These are phyloP conservation scores for Theocolax elegans DNA, from an alignment of 1,140 invertebrate genomes.

Conservation along the genomic window DNA sequence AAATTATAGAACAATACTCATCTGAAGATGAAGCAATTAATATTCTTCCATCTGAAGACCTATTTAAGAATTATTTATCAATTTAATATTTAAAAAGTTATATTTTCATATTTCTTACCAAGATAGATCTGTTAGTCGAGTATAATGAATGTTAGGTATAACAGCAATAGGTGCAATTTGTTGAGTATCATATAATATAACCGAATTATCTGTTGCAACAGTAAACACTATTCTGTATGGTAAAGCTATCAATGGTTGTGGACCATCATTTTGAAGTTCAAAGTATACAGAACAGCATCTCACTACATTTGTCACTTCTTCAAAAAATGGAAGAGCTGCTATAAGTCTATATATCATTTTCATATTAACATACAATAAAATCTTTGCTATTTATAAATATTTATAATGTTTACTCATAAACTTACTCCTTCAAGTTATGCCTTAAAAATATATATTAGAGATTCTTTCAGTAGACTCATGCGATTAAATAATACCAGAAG, in stretches of 20 bases:
- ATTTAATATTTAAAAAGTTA: too few species aligned
- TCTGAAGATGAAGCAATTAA: slow-evolving; percentile 93
- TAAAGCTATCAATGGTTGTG: slow-evolving; percentile 69
- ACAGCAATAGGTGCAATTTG: slow-evolving; percentile 85
- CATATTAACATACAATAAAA: background rate
- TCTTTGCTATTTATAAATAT: too few species aligned
- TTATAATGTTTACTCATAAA: slow-evolving; percentile 42
- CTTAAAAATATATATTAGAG: slow-evolving; percentile 83
- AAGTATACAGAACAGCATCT: slow-evolving; percentile 85
- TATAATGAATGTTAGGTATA: slow-evolving; percentile 93
- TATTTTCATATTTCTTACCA: slow-evolving; percentile 74
- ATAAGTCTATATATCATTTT: slow-evolving; percentile 73
- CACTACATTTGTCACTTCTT: slow-evolving; percentile 82
- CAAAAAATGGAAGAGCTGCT: slow-evolving; percentile 81
- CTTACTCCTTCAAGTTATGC: slow-evolving; percentile 78
- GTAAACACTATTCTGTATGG: slow-evolving; percentile 91
- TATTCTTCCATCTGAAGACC: slow-evolving; percentile 84
- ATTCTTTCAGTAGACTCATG: slow-evolving; percentile 71
- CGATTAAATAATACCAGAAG: slow-evolving; percentile 80
- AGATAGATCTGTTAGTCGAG: slow-evolving; percentile 88
- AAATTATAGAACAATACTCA: slow-evolving; percentile 93
- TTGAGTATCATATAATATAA: slow-evolving; percentile 93
- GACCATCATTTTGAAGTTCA: slow-evolving; percentile 71
- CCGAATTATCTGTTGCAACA: slow-evolving; percentile 86
- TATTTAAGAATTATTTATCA: slow-evolving; percentile 58